Base-by-base conservation (phyloP, 2,113 vertebrate species). In the Sigmodon hispidus region DNA sequence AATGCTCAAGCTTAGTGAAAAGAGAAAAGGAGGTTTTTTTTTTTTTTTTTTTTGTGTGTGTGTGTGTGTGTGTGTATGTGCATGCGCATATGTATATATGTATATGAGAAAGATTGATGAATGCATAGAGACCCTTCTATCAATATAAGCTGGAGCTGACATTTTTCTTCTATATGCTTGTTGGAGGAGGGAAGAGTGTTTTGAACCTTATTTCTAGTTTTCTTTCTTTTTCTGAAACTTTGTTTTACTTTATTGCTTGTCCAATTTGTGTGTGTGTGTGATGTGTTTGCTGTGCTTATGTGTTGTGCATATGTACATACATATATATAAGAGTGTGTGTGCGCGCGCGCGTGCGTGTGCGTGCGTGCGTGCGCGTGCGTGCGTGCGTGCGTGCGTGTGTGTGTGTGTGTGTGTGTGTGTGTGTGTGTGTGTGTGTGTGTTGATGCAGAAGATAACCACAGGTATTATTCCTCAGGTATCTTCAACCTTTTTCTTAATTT, bases 1-100 rank as follows among this genome's bases (percentile, higher is more conserved):
- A 77, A 89, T 93, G 19, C n/a, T 94, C 88, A 48, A 89, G 70
- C 17, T 83, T 17, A 83, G 55, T 59, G 26, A 95, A 55, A 94
- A 76, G 17, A 83, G 48, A 83, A 40, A 94, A 59, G 26, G 10
- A 65, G 63, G 26, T 61, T n/a, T n/a, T n/a, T n/a, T n/a, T n/a
- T n/a, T n/a, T n/a, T n/a, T n/a, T n/a, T n/a, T n/a, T n/a, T n/a
- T n/a, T n/a, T n/a, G n/a, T n/a, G n/a, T n/a, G n/a, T n/a, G 29
- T 13, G 29, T 65, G 29, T 65, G 29, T 65, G 63, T 65, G 59
- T 29, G 29, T 65, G 29, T 34, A n/a, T n/a, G n/a, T 63, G 59
- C 59, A 65, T 34, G 26, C 11, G 31, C 29, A 65, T 11, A 65
- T 34, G 36, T 69, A 5, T 4, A 69, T 69, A 69, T 34, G 34